Evolutionary conservation across 2,888 invertebrate species (phyloP).

Genomic region (Temnothorax ravouxi): DNA sequence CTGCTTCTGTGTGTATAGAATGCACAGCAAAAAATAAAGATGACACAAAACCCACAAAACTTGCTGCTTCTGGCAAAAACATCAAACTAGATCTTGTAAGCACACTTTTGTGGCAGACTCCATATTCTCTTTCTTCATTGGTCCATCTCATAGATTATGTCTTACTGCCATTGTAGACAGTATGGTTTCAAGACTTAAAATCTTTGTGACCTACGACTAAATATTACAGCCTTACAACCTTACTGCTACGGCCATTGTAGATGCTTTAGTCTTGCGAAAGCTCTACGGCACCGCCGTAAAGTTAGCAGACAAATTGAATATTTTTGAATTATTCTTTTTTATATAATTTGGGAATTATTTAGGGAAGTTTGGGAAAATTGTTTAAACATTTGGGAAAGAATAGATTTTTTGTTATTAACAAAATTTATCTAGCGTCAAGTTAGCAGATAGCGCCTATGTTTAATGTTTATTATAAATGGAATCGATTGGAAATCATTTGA

Average conservation of each 20-base stretch:
- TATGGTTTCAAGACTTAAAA: conserved; percentile 2
- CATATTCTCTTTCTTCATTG: neutral
- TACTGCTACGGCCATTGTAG: neutral
- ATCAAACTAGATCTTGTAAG: conserved; percentile 93
- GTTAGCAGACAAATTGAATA: too few relatives aligned
- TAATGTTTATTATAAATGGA: too few relatives aligned
- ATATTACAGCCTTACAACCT: neutral
- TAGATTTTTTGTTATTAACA: too few relatives aligned
- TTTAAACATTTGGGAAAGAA: too few relatives aligned
- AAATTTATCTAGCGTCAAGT: too few relatives aligned
- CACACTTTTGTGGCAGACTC: neutral
- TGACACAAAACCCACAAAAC: conserved; percentile 96
- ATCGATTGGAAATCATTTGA: too few relatives aligned
- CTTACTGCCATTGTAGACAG: conserved; percentile 6
- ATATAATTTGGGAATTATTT: too few relatives aligned
- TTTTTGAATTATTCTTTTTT: too few relatives aligned
- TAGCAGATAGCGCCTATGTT: too few relatives aligned
- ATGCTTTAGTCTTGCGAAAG: too few relatives aligned
- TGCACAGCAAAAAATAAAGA: conserved; percentile 97
- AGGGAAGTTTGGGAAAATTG: neutral
- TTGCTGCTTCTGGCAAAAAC: conserved; percentile 94
- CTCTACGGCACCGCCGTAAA: too few relatives aligned
- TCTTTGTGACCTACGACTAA: neutral
- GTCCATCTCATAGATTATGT: neutral
- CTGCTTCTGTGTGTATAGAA: conserved; percentile 99